Evolutionary conservation across 1,140 invertebrate genomes (phyloP), one percentile per base, ranked within the genome.

Genomic region (Telenomus remus): DNA sequence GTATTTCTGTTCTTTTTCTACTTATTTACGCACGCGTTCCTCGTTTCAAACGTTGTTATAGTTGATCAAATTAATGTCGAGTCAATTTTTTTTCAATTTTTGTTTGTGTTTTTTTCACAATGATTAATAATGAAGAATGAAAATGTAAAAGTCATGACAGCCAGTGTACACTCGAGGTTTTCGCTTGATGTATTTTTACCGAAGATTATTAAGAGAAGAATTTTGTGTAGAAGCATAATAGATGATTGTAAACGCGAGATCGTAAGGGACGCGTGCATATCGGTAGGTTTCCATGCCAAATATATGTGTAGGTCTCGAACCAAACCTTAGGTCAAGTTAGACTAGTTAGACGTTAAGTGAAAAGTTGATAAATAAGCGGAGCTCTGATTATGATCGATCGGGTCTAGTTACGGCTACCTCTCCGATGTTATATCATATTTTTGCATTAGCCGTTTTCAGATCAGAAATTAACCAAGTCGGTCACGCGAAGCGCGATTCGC

Each of bases 231-330:
- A 56, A 46, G 34, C 27, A 39, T 50, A 34, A 50, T 34, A 12
- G 48, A 9, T 34, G 33, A 50, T 39, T 14, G 14, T 34, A 44
- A 64, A 47, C 19, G 19, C 19, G 19, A 27, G 19, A 27, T 27
- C 19, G 7, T 35, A 37, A 39, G 55, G 77, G 74, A 78, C 74
- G 77, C 79, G 78, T 68, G 76, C 78, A 81, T 82, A 76, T 79
- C 76, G 81, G 79, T 83, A 82, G 81, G 79, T 86, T 85, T 85
- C 80, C 83, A 86, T 87, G 84, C 85, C 85, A 87, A 87, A 87
- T 85, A 85, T 81, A 71, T 85, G 79, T 81, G 81, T 84, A 81
- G 78, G 73, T 83, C 75, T 74, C 73, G 76, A 85, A 83, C 75
- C 76, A 79, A 81, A 82, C 70, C 71, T 79, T 80, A 82, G 75